These are phyloP conservation scores for Phalacrocorax aristotelis DNA, from an alignment of 2,113 vertebrate genomes.

Conservation along the genomic window DNA sequence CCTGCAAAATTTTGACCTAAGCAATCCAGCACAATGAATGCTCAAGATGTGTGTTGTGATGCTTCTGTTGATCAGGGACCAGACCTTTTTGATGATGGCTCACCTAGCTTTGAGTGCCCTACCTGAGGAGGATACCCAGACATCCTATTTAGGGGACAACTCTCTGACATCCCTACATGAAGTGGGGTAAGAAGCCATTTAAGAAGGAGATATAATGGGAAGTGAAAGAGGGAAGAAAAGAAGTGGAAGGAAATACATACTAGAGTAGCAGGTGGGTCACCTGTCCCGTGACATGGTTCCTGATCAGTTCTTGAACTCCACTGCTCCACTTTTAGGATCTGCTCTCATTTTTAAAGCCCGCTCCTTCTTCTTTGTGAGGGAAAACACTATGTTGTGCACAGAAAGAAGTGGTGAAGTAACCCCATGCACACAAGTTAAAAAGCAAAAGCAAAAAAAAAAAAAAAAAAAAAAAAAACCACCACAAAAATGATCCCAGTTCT, in stretches of 20 bases:
- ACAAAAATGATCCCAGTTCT: not conserved
- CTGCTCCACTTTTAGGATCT: not conserved
- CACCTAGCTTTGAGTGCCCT: not conserved
- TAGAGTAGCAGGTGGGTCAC: not conserved
- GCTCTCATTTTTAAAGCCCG: not conserved
- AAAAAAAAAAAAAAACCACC: not conserved
- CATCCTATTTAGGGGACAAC: not conserved
- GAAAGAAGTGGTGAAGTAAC: not conserved
- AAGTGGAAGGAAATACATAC: not conserved
- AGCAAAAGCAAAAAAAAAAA: not conserved
- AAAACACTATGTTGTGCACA: not conserved
- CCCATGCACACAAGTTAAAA: not conserved
- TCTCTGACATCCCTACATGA: not conserved
- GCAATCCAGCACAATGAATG: not conserved
- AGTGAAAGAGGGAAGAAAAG: not conserved
- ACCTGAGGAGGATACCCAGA: not conserved
- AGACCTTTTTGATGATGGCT: not conserved
- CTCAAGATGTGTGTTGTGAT: not conserved
- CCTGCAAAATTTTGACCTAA: not conserved
- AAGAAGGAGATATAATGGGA: not conserved
- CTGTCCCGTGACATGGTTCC: not conserved
- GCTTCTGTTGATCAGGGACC: not conserved
- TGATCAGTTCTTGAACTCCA: not conserved
- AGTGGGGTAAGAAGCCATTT: not conserved
- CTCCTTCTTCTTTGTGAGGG: not conserved